Evolutionary conservation across 2,888 invertebrate species (phyloP).

Genomic region (Drosophila testacea): DNA sequence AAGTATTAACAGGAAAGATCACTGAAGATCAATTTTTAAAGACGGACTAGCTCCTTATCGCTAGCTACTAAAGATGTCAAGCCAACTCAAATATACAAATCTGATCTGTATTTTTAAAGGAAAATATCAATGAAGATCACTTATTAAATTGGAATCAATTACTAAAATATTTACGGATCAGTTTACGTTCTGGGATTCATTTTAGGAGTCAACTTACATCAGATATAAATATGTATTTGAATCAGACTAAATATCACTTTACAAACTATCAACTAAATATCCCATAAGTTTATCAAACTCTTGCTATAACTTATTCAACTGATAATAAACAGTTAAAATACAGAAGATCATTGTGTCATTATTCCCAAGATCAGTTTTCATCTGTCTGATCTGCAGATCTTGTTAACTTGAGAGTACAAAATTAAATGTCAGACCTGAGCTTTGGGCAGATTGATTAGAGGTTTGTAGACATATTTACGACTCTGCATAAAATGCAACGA

Average conservation of each 20-base stretch:
- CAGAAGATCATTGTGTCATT: not conserved
- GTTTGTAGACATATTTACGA: constrained; percentile 21
- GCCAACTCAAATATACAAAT: too few species aligned
- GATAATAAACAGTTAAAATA: not conserved
- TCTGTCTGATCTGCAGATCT: too few species aligned
- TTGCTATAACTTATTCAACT: not conserved
- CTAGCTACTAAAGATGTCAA: too few species aligned
- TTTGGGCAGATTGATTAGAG: constrained; percentile 1
- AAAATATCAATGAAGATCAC: too few species aligned
- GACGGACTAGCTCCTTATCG: too few species aligned
- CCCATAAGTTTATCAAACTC: not conserved
- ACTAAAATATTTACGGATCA: not conserved
- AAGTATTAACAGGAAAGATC: not conserved
- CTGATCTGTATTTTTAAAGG: too few species aligned
- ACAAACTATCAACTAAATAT: not conserved
- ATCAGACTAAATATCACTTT: not conserved
- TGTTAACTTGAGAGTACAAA: not conserved
- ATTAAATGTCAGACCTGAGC: not conserved
- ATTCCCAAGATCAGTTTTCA: not conserved
- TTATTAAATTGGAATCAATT: not conserved
- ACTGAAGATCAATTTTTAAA: not conserved
- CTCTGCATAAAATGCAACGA: constrained; percentile 23
- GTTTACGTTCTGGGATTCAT: not conserved
- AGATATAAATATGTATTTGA: not conserved
- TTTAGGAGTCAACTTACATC: not conserved